phyloP scores from a whole-genome alignment of 2,888 invertebrate species.

The Tortricodes alternella region DNA sequence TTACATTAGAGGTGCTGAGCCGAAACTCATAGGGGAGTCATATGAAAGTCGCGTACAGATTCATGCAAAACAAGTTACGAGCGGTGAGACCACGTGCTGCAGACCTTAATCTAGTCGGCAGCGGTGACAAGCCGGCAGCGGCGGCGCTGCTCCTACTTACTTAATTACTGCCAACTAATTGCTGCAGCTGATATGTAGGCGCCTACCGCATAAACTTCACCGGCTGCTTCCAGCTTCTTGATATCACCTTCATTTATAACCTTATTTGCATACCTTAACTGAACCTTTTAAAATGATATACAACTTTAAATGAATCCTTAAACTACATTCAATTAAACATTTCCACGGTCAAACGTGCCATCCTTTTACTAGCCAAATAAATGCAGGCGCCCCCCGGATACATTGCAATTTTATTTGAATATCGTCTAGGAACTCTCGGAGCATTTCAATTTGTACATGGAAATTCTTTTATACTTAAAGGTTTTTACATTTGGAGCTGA shows the following conservation, averaged over 20 bases:
- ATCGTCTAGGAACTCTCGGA: slow-evolving; percentile 47
- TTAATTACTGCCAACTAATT: slow-evolving; percentile 76
- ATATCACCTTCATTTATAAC: slow-evolving; percentile 54
- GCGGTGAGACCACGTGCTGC: slow-evolving; percentile 63
- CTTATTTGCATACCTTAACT: slow-evolving; percentile 30
- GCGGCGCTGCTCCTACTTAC: slow-evolving; percentile 63
- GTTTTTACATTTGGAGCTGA: slow-evolving; percentile 42
- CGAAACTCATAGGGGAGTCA: slow-evolving; percentile 69
- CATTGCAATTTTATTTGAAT: slow-evolving; percentile 67
- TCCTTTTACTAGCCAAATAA: slow-evolving; percentile 13
- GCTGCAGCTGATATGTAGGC: slow-evolving; percentile 67
- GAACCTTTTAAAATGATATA: not conserved
- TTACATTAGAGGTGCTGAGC: slow-evolving; percentile 79
- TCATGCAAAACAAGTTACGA: slow-evolving; percentile 78
- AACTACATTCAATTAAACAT: no score
- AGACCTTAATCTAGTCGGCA: slow-evolving; percentile 72
- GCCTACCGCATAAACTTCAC: slow-evolving; percentile 70
- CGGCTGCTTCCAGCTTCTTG: slow-evolving; percentile 59
- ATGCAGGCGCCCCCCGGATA: slow-evolving; percentile 43
- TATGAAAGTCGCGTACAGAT: slow-evolving; percentile 75
- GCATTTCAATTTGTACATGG: slow-evolving; percentile 57
- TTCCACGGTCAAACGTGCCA: no score
- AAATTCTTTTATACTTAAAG: slow-evolving; percentile 59
- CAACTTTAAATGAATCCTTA: no score
- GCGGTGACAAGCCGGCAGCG: slow-evolving; percentile 50